A percentile compares a stretch with the other conserved stretches of the same genome.
These are phyloP conservation scores for Syndactyla subalaris DNA, from an alignment of 2,797 vertebrate species.

Conservation along the genomic window DNA sequence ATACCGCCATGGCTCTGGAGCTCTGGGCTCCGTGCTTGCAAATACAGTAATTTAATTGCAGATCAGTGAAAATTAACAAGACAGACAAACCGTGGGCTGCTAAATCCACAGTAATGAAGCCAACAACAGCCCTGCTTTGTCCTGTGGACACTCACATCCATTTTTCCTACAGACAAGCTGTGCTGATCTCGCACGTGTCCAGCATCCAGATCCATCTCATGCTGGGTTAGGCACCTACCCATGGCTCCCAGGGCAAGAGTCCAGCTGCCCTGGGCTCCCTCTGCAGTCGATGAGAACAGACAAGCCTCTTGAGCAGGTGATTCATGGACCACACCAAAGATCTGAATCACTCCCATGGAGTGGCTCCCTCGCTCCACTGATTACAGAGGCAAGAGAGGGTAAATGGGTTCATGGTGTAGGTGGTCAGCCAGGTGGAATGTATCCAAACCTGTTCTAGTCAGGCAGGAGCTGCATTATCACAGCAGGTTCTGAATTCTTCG, in stretches of 20 bases:
- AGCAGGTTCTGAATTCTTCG: background rate
- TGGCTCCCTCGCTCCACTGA: background rate
- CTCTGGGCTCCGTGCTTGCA: background rate
- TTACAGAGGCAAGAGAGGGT: conserved; percentile 5
- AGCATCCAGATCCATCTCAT: background rate
- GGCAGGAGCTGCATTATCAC: background rate
- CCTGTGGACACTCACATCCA: background rate
- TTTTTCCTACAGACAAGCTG: background rate
- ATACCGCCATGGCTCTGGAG: background rate
- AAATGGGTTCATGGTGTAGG: conserved; percentile 45
- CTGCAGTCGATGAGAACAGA: conserved; percentile 11
- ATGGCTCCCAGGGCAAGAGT: background rate
- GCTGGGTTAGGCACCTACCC: background rate
- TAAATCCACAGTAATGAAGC: background rate
- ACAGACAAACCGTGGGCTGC: background rate
- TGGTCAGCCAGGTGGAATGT: conserved; percentile 58
- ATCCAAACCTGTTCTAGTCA: conserved; percentile 39
- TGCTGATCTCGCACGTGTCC: background rate
- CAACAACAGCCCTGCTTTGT: background rate
- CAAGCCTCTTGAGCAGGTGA: conserved; percentile 30
- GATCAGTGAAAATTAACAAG: background rate
- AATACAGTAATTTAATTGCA: background rate
- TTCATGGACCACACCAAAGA: conserved; percentile 63
- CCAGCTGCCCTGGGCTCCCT: background rate
- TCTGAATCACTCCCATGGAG: conserved; percentile 26